Conservation (phyloP, 2,888 invertebrate species). For the Synanthedon formicaeformis region DNA sequence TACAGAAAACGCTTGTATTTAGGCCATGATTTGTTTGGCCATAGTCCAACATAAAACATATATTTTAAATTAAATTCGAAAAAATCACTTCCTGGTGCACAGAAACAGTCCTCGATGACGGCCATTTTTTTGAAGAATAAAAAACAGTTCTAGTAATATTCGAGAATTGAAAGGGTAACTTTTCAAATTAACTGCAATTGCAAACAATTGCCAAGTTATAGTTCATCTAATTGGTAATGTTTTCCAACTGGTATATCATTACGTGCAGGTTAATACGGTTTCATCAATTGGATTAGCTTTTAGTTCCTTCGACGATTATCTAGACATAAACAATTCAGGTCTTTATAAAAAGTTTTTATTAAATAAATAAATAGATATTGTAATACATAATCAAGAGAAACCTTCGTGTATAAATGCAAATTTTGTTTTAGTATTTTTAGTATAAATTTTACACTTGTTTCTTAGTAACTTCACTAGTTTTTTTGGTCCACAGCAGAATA, state of each 20-base stretch:
- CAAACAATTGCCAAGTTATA: too few species aligned
- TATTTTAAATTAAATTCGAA: slow-evolving; percentile 32
- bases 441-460: slow-evolving; percentile 38
- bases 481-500: slow-evolving; percentile 67
- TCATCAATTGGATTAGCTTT: too few species aligned
- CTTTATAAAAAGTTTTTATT: neutral
- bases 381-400: slow-evolving; percentile 32
- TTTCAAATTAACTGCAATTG: too few species aligned
- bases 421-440: slow-evolving; percentile 44
- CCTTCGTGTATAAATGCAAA: slow-evolving; percentile 56
- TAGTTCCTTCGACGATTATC: too few species aligned
- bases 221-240: too few species aligned
- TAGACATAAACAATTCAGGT: neutral
- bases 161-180: too few species aligned
- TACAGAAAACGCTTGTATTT: slow-evolving; percentile 19
- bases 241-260: too few species aligned
- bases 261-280: too few species aligned
- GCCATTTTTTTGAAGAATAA: neutral
- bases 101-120: neutral
- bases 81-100: slow-evolving; percentile 2
- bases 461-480: slow-evolving; percentile 52
- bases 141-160: too few species aligned
- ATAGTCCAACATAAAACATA: slow-evolving; percentile 39
- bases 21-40: slow-evolving; percentile 31
- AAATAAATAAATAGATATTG: neutral